These are phyloP conservation scores for Formica selysi DNA, from an alignment of 1,140 invertebrate genomes.

Conservation along the genomic window DNA sequence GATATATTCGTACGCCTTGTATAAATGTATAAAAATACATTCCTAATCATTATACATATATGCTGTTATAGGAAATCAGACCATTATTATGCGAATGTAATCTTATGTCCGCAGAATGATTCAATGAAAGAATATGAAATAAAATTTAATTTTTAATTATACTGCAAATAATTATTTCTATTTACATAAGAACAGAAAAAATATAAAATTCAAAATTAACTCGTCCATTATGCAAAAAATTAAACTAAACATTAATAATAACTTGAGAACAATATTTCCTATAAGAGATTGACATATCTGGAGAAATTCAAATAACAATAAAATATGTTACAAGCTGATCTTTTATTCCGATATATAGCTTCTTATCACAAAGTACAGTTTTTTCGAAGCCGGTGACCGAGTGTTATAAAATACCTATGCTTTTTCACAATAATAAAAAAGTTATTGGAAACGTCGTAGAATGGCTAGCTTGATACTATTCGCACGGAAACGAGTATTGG, in stretches of 20 bases:
- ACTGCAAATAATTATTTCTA: neutral
- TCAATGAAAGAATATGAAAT: neutral
- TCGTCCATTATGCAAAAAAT: neutral
- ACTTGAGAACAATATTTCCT: neutral
- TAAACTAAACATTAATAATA: neutral
- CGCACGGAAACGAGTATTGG: neutral
- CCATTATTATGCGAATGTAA: neutral
- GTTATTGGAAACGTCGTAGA: neutral
- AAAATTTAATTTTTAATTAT: neutral
- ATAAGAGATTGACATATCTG: neutral
- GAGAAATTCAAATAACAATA: neutral
- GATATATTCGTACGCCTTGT: constrained; percentile 1
- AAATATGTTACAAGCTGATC: neutral
- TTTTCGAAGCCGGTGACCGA: neutral
- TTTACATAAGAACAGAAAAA: neutral
- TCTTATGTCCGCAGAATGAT: neutral
- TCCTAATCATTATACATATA: neutral
- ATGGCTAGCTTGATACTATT: constrained; percentile 15
- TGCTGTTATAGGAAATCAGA: neutral
- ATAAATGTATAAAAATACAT: constrained; percentile 5
- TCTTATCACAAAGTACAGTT: neutral
- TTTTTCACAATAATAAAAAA: constrained; percentile 22
- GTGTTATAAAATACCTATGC: neutral
- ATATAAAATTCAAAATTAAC: constrained; percentile 2
- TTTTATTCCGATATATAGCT: neutral